These are phyloP conservation scores for Knipowitschia caucasica DNA, from an alignment of 2,797 vertebrate species.

Conservation along the genomic window DNA sequence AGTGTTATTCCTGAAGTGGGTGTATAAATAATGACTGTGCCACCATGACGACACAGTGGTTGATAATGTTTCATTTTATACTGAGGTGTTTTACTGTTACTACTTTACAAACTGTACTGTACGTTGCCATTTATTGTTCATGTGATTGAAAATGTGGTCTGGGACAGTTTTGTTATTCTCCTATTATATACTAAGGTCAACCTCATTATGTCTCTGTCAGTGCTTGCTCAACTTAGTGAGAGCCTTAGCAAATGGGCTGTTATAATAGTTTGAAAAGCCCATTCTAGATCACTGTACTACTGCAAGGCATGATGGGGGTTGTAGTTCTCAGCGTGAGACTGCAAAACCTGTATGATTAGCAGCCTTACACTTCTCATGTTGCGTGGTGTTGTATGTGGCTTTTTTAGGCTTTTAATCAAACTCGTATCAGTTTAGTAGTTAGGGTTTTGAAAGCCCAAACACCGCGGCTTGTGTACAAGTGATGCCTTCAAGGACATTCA, in stretches of 20 bases:
- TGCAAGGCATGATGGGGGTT: slow-evolving; percentile 70
- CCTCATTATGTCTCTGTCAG: slow-evolving; percentile 23
- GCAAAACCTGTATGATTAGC: slow-evolving; percentile 69
- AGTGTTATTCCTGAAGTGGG: slow-evolving; percentile 48
- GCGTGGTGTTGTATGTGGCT: slow-evolving; percentile 14
- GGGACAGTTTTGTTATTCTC: slow-evolving; percentile 23
- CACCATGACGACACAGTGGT: slow-evolving; percentile 56
- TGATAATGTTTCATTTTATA: slow-evolving; percentile 44
- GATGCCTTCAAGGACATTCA: slow-evolving; percentile 66
- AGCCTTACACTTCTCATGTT: slow-evolving; percentile 43
- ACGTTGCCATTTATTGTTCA: slow-evolving; percentile 53
- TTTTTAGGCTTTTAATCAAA: slow-evolving; percentile 21
- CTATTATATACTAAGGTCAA: slow-evolving; percentile 32
- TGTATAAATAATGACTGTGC: slow-evolving; percentile 55
- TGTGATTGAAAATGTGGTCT: slow-evolving; percentile 58
- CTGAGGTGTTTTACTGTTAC: slow-evolving; percentile 50
- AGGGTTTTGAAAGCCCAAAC: slow-evolving; percentile 44
- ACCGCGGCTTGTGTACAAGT: slow-evolving; percentile 30
- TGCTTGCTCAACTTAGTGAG: slow-evolving; percentile 27
- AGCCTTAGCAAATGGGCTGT: slow-evolving; percentile 23
- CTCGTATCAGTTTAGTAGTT: slow-evolving; percentile 48
- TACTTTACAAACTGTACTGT: slow-evolving; percentile 44
- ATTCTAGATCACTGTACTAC: slow-evolving; percentile 26
- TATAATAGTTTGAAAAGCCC: slow-evolving; percentile 11
- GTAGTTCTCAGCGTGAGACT: slow-evolving; percentile 48